Base-by-base conservation (phyloP, 92 coral and sea anemone species). In the Actinernus sp. region DNA sequence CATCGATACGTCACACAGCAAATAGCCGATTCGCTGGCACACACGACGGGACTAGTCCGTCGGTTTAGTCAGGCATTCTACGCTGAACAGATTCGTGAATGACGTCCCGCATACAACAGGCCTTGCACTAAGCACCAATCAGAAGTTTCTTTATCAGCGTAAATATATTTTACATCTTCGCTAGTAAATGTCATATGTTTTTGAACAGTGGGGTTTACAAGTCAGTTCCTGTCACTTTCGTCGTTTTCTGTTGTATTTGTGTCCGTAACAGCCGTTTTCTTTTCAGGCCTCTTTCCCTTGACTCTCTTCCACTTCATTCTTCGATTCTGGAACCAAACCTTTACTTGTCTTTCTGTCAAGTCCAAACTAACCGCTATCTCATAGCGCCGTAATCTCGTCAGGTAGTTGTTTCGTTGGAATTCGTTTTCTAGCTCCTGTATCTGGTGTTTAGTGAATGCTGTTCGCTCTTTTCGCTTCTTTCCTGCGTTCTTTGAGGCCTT, bases 221-320 rank as follows among this genome's bases (percentile, higher is more conserved):
- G 14, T 7, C 14, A 36, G 14, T 36, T 7, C 14, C 41, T 36
- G n/a, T 36, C 41, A 36, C 41, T 45, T 4, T 45, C 52, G 19
- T 23, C 19, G 10, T 17, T 45, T 6, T 45, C 52, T 4, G 10
- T 23, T 45, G 10, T 12, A 6, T 45, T 45, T 18, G 52, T 9
- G 11, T 7, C 52, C 19, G 10, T 4, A 28, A 62, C 46, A 6
- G 88, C 70, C 2, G 82, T 68, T 46, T 89, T 93, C 80, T 95
- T 95, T 66, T 91, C 99, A 32, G 91, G 83, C 48, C 97, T 57
- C 49, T 91, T 95, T 10, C 99, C 99, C 52, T 95, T 95, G 27
- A 95, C 99, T 31, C 99, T 65, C 26, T 95, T 95, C 99, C 99
- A 95, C 49, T 95, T 95, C 99, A 95, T 95, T 10, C 99, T 59